Percentiles rank a stretch among this genome's conserved stretches.
Evolutionary conservation across 2,888 invertebrate species (phyloP).

Genomic region (Catocala nupta): DNA sequence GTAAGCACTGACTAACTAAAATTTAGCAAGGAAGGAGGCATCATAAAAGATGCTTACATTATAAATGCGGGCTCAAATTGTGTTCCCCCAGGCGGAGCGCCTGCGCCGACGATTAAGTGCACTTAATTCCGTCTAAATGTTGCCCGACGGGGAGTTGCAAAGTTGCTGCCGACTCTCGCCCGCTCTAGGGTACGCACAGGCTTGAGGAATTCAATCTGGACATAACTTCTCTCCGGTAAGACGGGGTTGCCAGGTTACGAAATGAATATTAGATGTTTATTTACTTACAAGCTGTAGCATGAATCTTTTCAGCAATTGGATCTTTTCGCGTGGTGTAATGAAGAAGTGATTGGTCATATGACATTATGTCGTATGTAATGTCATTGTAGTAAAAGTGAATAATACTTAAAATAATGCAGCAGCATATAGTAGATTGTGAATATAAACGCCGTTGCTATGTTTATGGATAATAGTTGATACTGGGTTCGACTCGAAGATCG

Average conservation of each 20-base stretch:
- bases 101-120: conserved; percentile 80
- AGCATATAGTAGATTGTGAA: too few species aligned
- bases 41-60: conserved; percentile 67
- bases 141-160: conserved; percentile 70
- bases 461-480: too few species aligned
- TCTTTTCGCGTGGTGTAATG: too few species aligned
- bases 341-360: too few species aligned
- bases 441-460: too few species aligned
- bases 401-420: too few species aligned
- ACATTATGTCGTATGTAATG: too few species aligned
- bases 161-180: conserved; percentile 57
- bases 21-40: conserved; percentile 59
- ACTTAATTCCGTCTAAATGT: conserved; percentile 83
- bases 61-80: conserved; percentile 73
- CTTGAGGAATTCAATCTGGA: conserved; percentile 45
- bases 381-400: too few species aligned
- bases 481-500: too few species aligned
- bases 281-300: too few species aligned
- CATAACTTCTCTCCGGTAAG: conserved; percentile 33
- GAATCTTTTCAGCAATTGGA: too few species aligned
- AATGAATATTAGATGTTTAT: neutral
- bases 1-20: conserved; percentile 56
- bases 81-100: conserved; percentile 72
- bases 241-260: conserved; percentile 24
- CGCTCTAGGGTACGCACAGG: conserved; percentile 35